Evolutionary conservation across 2,888 invertebrate species (phyloP), one percentile per base, ranked within the genome.

Genomic region (Agonopterix heracliana): DNA sequence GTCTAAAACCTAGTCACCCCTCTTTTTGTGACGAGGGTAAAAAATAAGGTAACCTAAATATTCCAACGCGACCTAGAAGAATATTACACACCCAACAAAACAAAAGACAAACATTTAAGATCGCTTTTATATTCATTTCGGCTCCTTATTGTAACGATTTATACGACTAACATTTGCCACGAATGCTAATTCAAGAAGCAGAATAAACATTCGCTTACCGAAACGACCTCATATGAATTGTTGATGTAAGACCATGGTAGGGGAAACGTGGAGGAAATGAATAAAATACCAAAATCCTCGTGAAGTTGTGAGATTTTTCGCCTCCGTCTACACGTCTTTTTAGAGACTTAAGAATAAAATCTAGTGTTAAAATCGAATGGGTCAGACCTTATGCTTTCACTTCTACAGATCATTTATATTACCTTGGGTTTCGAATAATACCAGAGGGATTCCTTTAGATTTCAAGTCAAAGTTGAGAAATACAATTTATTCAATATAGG

Each of bases 281-380:
- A 53, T 53, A 53, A 53, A 53, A 53, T 47, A 53, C 48, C 45
- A 46, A 46, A 53, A 53, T 53, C 53, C 46, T 26, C 42, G 48
- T 17, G 46, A 41, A n/a, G 38, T 42, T 43, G 45, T 11, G 35
- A 53, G 50, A 50, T 53, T 53, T 47, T 47, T 49, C 49, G 45
- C 49, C 34, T 17, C 47, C 11, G 42, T 49, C 48, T 46, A 53
- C 50, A 48, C 47, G 44, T 34, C 47, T 42, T 42, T 48, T 48
- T 43, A 46, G 48, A 41, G 45, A 12, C 53, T 48, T 34, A 36
- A 26, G 49, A 47, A 45, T 52, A 38, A 45, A 45, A 52, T 47
- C 47, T 17, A 45, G 42, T 41, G 13, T 34, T 42, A 41, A 49
- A 52, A 49, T 52, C 44, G 51, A 46, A 49, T 45, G 34, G 36